Percentiles rank a stretch among this genome's conserved stretches.
These are phyloP conservation scores for Dryobates pubescens DNA, from an alignment of 2,797 vertebrate genomes.

Conservation along the genomic window DNA sequence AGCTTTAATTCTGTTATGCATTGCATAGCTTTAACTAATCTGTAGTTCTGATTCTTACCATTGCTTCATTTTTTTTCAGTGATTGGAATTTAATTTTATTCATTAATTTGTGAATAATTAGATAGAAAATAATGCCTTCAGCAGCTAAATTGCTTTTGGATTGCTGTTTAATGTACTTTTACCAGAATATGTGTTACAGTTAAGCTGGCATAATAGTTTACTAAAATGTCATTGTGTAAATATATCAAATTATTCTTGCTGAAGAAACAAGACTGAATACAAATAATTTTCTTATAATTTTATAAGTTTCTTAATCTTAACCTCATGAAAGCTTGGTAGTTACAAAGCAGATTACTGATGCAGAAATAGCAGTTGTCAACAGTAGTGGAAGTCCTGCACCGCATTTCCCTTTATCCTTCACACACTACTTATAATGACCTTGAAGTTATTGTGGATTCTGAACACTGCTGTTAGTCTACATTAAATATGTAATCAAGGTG, in stretches of 20 bases:
- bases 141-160: conserved; percentile 73
- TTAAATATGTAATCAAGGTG: conserved; percentile 76
- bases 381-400: conserved; percentile 45
- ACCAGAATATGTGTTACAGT: conserved; percentile 64
- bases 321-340: conserved; percentile 27
- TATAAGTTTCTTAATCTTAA: conserved; percentile 16
- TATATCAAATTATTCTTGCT: conserved; percentile 71
- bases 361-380: conserved; percentile 42
- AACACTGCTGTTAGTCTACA: conserved; percentile 63
- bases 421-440: conserved; percentile 66
- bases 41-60: conserved; percentile 77
- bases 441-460: conserved; percentile 74
- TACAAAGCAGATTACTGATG: conserved; percentile 49
- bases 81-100: conserved; percentile 83
- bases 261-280: conserved; percentile 61
- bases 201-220: conserved; percentile 74
- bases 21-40: conserved; percentile 80
- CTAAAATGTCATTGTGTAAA: conserved; percentile 76
- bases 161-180: conserved; percentile 73
- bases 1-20: conserved; percentile 79
- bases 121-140: conserved; percentile 73
- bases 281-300: not conserved
- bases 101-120: conserved; percentile 84
- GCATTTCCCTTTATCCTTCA: conserved; percentile 65
- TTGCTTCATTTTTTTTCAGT: conserved; percentile 77